These are phyloP conservation scores for Oscheius sp. DNA, from an alignment of 2,888 invertebrate species.

Conservation along the genomic window DNA sequence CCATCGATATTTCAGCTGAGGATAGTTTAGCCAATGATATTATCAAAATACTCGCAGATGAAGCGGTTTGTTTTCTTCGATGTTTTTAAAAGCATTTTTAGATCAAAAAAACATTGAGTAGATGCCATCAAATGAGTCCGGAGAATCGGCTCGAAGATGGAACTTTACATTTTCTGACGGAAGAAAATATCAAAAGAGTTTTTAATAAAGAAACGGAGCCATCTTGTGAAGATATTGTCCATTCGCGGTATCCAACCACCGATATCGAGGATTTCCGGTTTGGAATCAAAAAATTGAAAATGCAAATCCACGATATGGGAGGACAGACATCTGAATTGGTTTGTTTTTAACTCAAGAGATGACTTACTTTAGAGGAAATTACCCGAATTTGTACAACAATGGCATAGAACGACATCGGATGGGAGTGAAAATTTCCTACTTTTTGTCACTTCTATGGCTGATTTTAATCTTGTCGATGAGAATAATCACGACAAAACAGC, in stretches of 20 bases:
- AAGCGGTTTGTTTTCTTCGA: slow-evolving; percentile 1
- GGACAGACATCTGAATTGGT: slow-evolving; percentile 63
- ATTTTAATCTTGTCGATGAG: slow-evolving; percentile 59
- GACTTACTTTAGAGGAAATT: slow-evolving; percentile 45
- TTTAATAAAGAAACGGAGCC: slow-evolving; percentile 50
- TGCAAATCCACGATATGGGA: slow-evolving; percentile 66
- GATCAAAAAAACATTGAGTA: slow-evolving; percentile 22
- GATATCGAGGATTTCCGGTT: slow-evolving; percentile 64
- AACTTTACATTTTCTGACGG: slow-evolving; percentile 48
- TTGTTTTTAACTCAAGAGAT: slow-evolving; percentile 2
- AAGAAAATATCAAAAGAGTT: slow-evolving; percentile 41
- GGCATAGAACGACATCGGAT: slow-evolving; percentile 44
- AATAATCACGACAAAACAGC: slow-evolving; percentile 54
- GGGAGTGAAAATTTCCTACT: slow-evolving; percentile 59
- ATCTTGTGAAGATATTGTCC: slow-evolving; percentile 58
- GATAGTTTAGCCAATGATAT: slow-evolving; percentile 12
- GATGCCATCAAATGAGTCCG: slow-evolving; percentile 18
- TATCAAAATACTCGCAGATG: slow-evolving; percentile 9
- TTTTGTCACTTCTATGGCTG: slow-evolving; percentile 64
- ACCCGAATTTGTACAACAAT: slow-evolving; percentile 56
- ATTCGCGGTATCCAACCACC: slow-evolving; percentile 60
- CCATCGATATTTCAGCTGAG: not conserved
- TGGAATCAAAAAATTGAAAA: slow-evolving; percentile 48
- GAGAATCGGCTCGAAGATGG: slow-evolving; percentile 51
- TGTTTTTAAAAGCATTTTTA: slow-evolving; percentile 1